phyloP scores from a whole-genome alignment of 2,888 invertebrate genomes.

The Aleiodes alternator region DNA sequence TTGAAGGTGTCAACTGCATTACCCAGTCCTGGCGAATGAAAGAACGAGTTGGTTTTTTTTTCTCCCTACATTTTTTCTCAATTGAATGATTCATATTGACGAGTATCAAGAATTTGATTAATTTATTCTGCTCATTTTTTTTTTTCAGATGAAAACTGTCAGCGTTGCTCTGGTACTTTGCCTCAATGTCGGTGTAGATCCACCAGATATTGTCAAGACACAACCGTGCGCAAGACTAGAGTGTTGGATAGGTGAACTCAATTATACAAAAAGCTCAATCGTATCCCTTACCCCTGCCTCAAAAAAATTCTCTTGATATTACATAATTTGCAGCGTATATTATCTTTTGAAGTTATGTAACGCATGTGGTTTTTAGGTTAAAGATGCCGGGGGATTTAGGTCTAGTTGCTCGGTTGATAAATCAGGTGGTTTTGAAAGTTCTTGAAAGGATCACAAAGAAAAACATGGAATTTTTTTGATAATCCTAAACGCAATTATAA shows the following conservation, averaged over 20 bases:
- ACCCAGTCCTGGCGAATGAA: slow-evolving; percentile 94
- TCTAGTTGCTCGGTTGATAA: slow-evolving; percentile 25
- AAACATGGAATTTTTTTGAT: too few relatives aligned
- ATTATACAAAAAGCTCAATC: too few relatives aligned
- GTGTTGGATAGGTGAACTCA: slow-evolving; percentile 93
- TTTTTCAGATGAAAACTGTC: slow-evolving; percentile 96
- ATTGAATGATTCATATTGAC: slow-evolving; percentile 14
- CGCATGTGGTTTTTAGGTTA: slow-evolving; percentile 58
- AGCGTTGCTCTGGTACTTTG: slow-evolving; percentile 98
- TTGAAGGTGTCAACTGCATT: slow-evolving; percentile 81
- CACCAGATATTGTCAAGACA: slow-evolving; percentile 98
- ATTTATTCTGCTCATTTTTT: background rate
- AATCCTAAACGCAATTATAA: too few relatives aligned
- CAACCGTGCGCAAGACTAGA: slow-evolving; percentile 96
- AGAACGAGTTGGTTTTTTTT: slow-evolving; percentile 82
- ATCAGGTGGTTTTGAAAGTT: background rate
- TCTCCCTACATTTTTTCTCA: slow-evolving; percentile 26
- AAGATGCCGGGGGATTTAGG: slow-evolving; percentile 40
- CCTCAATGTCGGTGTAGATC: slow-evolving; percentile 99
- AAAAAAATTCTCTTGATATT: slow-evolving; percentile 13
- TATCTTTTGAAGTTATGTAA: slow-evolving; percentile 19
- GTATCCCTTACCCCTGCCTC: too few relatives aligned
- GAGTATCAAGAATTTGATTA: background rate
- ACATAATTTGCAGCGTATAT: background rate
- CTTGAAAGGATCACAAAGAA: background rate